Evolutionary conservation across 2,113 vertebrate species (phyloP).

Genomic region (Ivindomyrus marchei): DNA sequence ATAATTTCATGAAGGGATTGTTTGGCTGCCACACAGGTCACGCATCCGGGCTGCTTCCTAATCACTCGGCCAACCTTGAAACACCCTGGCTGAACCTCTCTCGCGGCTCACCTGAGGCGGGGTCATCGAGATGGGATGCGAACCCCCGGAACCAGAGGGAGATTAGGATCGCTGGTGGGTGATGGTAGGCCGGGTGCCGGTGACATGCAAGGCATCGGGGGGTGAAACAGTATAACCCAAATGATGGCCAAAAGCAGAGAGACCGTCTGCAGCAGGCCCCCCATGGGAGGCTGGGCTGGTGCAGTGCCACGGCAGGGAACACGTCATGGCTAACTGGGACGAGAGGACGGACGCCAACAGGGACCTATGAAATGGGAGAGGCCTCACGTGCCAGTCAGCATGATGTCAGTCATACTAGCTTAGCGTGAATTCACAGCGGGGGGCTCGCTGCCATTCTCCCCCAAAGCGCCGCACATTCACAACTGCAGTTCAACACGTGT

Average conservation of each 20-base stretch:
- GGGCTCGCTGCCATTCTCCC: not conserved
- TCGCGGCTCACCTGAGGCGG: not conserved
- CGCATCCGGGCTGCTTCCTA: not conserved
- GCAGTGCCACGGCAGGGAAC: not conserved
- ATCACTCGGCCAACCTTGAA: not conserved
- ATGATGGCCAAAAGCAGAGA: not conserved
- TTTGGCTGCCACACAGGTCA: not conserved
- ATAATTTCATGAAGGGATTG: not conserved
- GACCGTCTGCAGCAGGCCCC: not conserved
- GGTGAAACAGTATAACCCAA: not conserved
- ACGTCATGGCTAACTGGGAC: not conserved
- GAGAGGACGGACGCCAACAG: not conserved
- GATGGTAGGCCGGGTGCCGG: not conserved
- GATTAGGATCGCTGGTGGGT: not conserved
- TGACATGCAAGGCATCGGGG: not conserved
- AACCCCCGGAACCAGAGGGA: not conserved
- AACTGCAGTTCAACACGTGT: not conserved
- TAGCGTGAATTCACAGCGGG: not conserved
- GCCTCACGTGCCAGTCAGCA: not conserved
- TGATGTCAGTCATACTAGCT: not conserved
- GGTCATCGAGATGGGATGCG: not conserved
- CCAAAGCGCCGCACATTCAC: not conserved
- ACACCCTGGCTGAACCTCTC: no score
- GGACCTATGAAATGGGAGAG: not conserved
- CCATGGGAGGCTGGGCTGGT: not conserved